Percentiles rank a stretch among this genome's conserved stretches.
phyloP scores from a whole-genome alignment of 2,797 vertebrate species.

The Macrochelys suwanniensis region DNA sequence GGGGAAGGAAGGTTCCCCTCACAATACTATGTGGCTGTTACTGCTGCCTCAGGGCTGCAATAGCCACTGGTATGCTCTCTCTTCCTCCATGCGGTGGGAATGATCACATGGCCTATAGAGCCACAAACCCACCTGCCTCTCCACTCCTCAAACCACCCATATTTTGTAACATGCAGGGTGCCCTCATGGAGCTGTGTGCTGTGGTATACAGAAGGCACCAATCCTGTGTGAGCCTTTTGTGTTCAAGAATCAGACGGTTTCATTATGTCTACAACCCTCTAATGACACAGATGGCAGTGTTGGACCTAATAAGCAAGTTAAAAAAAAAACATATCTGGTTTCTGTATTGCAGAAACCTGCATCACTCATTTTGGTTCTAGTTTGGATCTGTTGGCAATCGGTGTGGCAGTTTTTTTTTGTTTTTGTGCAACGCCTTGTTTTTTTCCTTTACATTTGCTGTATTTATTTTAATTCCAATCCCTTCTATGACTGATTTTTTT shows the following conservation, averaged over 20 bases:
- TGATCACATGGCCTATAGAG: neutral
- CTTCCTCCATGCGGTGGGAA: neutral
- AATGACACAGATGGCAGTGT: neutral
- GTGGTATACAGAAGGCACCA: neutral
- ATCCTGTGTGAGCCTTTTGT: neutral
- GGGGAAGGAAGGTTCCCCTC: neutral
- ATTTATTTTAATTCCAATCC: neutral
- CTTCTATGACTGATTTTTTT: neutral
- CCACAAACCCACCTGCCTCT: neutral
- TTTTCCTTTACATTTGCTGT: neutral
- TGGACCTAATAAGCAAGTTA: neutral
- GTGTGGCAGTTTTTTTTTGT: neutral
- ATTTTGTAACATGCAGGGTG: neutral
- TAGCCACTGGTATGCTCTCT: neutral
- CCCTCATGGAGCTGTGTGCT: neutral
- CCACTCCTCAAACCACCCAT: fast-evolving
- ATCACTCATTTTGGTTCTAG: neutral
- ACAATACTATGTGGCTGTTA: neutral
- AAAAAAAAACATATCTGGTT: neutral
- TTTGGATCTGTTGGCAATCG: neutral
- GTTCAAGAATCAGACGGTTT: neutral
- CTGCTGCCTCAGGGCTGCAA: neutral
- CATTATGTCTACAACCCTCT: neutral
- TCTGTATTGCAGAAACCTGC: neutral
- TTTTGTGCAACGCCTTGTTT: neutral